Evolutionary conservation across 2,888 invertebrate genomes (phyloP).

Genomic region (Rotaria sp.): DNA sequence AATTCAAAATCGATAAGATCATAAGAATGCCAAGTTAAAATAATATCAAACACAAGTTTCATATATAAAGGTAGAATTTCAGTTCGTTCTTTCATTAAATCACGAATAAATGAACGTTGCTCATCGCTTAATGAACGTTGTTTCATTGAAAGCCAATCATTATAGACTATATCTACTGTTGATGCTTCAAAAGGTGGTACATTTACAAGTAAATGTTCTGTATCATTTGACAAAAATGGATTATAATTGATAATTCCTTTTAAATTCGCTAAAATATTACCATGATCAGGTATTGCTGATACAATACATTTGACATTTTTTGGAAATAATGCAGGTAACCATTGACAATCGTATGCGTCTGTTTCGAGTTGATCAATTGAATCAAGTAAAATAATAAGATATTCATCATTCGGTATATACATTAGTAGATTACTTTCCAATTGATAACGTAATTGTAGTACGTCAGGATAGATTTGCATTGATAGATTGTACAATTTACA

Average conservation of each 20-base stretch:
- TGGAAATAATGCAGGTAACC: background rate
- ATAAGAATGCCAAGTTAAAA: constrained; percentile 34
- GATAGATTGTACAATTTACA: background rate
- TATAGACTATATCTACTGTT: background rate
- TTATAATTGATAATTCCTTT: constrained; percentile 31
- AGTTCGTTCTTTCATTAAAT: background rate
- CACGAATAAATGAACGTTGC: background rate
- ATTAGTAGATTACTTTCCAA: constrained; percentile 31
- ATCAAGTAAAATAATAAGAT: constrained; percentile 35
- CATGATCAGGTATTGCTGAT: constrained; percentile 41
- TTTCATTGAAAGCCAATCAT: constrained; percentile 30
- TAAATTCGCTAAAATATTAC: constrained; percentile 44
- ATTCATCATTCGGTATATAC: background rate
- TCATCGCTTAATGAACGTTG: background rate
- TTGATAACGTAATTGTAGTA: background rate
- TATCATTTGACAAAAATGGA: background rate
- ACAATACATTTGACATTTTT: constrained; percentile 35
- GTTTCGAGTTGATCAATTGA: constrained; percentile 37
- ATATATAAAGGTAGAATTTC: constrained; percentile 29
- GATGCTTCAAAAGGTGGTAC: background rate
- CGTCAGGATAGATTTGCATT: constrained; percentile 41
- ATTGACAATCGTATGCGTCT: constrained; percentile 25
- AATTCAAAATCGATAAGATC: constrained; percentile 21
- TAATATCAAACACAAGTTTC: constrained; percentile 37
- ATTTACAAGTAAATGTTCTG: background rate